These are phyloP conservation scores for Saccostrea cuccullata DNA, from an alignment of 1,140 invertebrate genomes.

Conservation along the genomic window DNA sequence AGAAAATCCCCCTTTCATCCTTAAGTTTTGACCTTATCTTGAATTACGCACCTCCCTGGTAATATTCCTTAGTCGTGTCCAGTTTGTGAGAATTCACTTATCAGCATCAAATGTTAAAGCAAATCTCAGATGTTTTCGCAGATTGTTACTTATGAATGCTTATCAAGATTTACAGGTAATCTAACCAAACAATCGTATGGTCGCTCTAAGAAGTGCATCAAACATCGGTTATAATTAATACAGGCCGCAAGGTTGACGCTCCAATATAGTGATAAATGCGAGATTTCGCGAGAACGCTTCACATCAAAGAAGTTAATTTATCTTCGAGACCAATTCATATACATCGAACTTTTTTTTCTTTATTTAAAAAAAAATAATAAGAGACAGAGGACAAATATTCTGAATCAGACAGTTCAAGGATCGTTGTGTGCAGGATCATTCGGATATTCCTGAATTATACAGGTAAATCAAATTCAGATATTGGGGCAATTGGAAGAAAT, in stretches of 20 bases:
- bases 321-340: too few species aligned
- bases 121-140: not conserved
- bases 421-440: too few species aligned
- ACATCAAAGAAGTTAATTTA: too few species aligned
- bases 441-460: too few species aligned
- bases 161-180: not conserved
- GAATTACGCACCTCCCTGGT: not conserved
- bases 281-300: too few species aligned
- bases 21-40: not conserved
- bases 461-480: too few species aligned
- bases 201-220: not conserved
- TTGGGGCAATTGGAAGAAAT: too few species aligned
- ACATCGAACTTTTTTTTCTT: too few species aligned
- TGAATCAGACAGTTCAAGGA: too few species aligned
- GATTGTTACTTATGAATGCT: not conserved
- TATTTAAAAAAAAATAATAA: too few species aligned
- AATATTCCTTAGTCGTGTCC: not conserved
- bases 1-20: not conserved
- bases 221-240: slow-evolving; percentile 16
- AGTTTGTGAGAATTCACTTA: not conserved
- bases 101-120: not conserved
- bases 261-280: not conserved
- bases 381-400: too few species aligned
- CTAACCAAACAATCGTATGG: not conserved
- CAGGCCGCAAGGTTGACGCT: not conserved